These are phyloP conservation scores for Andrena dorsata DNA, from an alignment of 2,888 invertebrate genomes.

Conservation along the genomic window DNA sequence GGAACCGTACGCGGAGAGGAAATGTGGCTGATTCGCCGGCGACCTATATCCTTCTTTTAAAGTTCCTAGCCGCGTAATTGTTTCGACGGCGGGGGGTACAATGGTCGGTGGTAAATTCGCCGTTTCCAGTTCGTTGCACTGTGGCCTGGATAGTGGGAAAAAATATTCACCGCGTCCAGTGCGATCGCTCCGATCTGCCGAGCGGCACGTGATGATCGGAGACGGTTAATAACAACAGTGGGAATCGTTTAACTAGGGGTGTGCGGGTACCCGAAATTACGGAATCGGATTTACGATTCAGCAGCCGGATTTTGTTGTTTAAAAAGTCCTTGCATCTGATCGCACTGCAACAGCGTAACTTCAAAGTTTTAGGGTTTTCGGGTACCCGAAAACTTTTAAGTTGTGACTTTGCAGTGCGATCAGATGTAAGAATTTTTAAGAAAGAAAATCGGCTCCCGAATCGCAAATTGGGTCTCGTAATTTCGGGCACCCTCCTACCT, in stretches of 20 bases:
- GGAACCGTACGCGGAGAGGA: constrained; percentile 30
- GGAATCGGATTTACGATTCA: too few relatives aligned
- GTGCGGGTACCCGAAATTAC: too few relatives aligned
- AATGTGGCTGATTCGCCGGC: constrained; percentile 48
- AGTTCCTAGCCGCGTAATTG: constrained; percentile 55
- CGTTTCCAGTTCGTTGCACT: constrained; percentile 55
- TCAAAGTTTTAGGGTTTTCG: too few relatives aligned
- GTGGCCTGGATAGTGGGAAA: constrained; percentile 33
- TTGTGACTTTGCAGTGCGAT: too few relatives aligned
- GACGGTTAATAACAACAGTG: constrained; percentile 12
- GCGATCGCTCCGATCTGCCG: neutral
- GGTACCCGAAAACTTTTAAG: too few relatives aligned
- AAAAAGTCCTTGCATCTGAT: too few relatives aligned
- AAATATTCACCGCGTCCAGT: constrained; percentile 16
- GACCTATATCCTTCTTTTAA: constrained; percentile 56
- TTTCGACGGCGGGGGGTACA: constrained; percentile 32
- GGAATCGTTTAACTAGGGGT: neutral
- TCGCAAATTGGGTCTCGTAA: too few relatives aligned
- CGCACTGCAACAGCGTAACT: too few relatives aligned
- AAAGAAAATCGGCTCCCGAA: too few relatives aligned
- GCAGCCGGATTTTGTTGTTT: too few relatives aligned
- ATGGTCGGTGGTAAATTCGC: constrained; percentile 33
- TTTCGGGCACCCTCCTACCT: too few relatives aligned
- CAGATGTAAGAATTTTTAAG: too few relatives aligned
- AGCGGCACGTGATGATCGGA: neutral